Evolutionary conservation across 2,888 invertebrate species (phyloP).

Genomic region (Galerucella nymphaeae): DNA sequence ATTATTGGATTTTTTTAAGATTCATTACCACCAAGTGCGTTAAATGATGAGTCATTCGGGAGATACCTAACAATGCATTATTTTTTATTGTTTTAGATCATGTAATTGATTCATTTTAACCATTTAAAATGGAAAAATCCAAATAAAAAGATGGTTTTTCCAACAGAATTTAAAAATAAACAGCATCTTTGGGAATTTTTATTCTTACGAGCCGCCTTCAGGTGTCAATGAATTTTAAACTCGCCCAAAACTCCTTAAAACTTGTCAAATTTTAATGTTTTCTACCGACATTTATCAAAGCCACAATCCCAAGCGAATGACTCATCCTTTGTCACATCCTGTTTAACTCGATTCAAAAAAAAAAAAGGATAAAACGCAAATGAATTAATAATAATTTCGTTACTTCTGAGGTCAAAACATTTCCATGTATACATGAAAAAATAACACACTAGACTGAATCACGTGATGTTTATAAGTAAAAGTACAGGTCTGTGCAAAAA

Average conservation of each 20-base stretch:
- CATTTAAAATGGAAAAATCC: background rate
- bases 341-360: background rate
- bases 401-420: background rate
- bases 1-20: constrained; percentile 23
- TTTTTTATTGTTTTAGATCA: background rate
- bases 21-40: constrained; percentile 17
- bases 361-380: too few relatives aligned
- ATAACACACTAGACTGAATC: background rate
- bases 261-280: too few relatives aligned
- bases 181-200: too few relatives aligned
- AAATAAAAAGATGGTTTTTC: constrained; percentile 6
- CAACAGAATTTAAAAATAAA: background rate
- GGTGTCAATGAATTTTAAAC: too few relatives aligned
- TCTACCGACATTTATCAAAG: background rate
- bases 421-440: background rate
- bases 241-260: too few relatives aligned
- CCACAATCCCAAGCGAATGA: background rate
- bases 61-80: constrained; percentile 10
- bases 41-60: constrained; percentile 14
- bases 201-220: too few relatives aligned
- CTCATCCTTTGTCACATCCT: background rate
- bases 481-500: background rate
- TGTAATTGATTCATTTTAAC: background rate
- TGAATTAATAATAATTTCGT: too few relatives aligned
- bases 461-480: constrained; percentile 16